Base-by-base conservation (phyloP, 2,113 vertebrate species). In the Sapajus apella region DNA sequence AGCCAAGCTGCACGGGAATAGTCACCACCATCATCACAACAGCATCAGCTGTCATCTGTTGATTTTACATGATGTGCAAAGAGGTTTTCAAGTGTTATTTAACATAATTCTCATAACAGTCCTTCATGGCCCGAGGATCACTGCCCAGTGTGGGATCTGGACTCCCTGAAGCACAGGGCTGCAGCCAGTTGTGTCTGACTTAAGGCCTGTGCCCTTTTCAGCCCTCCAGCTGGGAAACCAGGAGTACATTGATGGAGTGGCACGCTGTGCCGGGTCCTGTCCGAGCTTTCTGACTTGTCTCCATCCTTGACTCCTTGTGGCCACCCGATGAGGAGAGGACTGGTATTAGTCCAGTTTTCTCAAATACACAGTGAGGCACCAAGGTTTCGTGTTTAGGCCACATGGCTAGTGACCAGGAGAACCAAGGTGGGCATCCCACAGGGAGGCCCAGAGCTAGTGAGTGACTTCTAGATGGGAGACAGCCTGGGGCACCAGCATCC, bases 381-480 rank as follows among this genome's bases (percentile, higher is more conserved):
- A 11, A 17, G 27, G 8, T 56, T 20, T 23, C 27, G 6, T 20
- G 61, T 50, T 52, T 84, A 83, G 79, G 37, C 43, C 47, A 43
- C 37, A 56, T 0, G 0, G 37, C 30, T 52, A 52, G 43, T 52
- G 52, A 50, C 50, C 14, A 21, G 55, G 37, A 50, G 85, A 77
- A 25, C 47, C 84, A 87, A 43, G 23, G 75, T 43, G 50, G 72
- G 68, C 68, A 91, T 32, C 73, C 84, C 32, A 23, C 18, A 79
- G 73, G 61, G 55, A 87, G 68, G 87, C 92, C 30, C 14, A 2
- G 75, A 76, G 80, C 90, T 81, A 64, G 68, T 3, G 18, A 92
- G 85, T 72, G 50, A 90, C 75, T 93, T 97, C 68, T 75, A 90
- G 73, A 90, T 58, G 70, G 95, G 93, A 90, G 68, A 17, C 8